phyloP scores from a whole-genome alignment of 2,888 invertebrate species.

The Gymnoscelis rufifasciata region DNA sequence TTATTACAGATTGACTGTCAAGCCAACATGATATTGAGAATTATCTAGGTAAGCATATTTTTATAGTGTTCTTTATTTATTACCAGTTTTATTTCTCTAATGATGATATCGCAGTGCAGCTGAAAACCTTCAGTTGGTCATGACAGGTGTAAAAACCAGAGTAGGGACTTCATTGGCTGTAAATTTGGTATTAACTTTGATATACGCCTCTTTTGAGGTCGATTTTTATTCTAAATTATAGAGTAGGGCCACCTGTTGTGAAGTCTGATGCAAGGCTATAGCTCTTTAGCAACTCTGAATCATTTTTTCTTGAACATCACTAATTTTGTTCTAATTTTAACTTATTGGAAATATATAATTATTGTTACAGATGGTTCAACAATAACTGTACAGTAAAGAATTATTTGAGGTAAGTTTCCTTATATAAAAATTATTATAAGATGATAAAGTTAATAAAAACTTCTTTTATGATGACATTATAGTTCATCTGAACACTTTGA shows the following conservation, averaged over 20 bases:
- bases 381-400: too few relatives aligned
- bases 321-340: too few relatives aligned
- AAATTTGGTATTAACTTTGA: slow-evolving; percentile 13
- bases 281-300: slow-evolving; percentile 52
- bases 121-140: slow-evolving; percentile 63
- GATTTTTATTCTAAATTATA: slow-evolving; percentile 43
- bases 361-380: too few relatives aligned
- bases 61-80: slow-evolving; percentile 6
- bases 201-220: slow-evolving; percentile 11
- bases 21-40: neutral
- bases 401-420: too few relatives aligned
- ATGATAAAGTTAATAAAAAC: too few relatives aligned
- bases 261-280: slow-evolving; percentile 57
- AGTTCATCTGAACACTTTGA: slow-evolving; percentile 58
- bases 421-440: too few relatives aligned
- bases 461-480: slow-evolving; percentile 45
- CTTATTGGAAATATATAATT: too few relatives aligned
- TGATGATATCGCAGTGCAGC: slow-evolving; percentile 77
- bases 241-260: slow-evolving; percentile 61
- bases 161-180: slow-evolving; percentile 41
- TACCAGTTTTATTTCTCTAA: slow-evolving; percentile 12
- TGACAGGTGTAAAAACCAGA: slow-evolving; percentile 40
- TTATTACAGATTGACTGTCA: slow-evolving; percentile 8
- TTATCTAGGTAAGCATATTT: neutral
- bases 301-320: too few relatives aligned